phyloP scores from a whole-genome alignment of 2,797 vertebrate species.

The Anguilla anguilla region DNA sequence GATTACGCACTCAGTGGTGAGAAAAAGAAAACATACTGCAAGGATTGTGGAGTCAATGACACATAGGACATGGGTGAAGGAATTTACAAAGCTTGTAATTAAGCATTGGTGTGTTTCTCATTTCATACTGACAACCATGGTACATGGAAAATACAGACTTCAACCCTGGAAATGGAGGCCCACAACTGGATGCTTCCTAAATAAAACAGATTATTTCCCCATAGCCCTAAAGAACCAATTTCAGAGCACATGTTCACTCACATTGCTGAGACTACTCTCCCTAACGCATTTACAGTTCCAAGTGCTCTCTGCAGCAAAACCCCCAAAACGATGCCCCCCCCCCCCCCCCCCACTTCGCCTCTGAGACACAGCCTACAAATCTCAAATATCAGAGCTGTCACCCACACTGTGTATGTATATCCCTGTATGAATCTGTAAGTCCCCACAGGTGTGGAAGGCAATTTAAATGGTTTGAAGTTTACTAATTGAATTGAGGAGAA shows the following conservation, averaged over 20 bases:
- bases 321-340: too few species aligned
- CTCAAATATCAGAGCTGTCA: constrained; percentile 16
- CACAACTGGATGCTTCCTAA: constrained; percentile 15
- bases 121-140: neutral
- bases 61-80: neutral
- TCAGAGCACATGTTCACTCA: neutral
- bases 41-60: neutral
- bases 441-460: neutral
- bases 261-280: neutral
- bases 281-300: neutral
- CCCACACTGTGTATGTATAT: neutral
- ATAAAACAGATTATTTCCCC: constrained; percentile 24
- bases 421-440: neutral
- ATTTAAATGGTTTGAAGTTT: neutral
- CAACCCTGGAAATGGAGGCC: constrained; percentile 3
- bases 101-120: constrained; percentile 11
- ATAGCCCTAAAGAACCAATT: constrained; percentile 7
- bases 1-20: neutral
- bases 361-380: constrained; percentile 24
- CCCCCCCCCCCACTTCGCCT: neutral
- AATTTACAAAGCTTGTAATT: constrained; percentile 19
- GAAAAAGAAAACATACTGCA: neutral
- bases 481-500: neutral
- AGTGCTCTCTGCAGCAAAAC: neutral
- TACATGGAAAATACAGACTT: neutral